Evolutionary conservation across 2,888 invertebrate genomes (phyloP).

Genomic region (Meiosimyza platycephala): DNA sequence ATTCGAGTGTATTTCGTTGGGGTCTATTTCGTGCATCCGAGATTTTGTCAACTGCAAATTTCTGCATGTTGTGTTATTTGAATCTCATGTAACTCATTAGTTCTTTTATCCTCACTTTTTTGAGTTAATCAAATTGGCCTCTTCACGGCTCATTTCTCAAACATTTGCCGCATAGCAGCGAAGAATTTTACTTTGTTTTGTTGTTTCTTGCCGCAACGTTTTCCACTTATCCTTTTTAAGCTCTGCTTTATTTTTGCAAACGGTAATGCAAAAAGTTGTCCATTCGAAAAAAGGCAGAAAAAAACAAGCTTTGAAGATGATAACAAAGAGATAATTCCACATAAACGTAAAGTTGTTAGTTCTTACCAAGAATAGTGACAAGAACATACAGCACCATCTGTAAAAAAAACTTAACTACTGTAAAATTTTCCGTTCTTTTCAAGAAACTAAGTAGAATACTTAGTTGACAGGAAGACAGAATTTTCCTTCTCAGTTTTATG

Average conservation of each 20-base stretch:
- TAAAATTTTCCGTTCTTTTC: background rate
- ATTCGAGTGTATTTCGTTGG: too few relatives aligned
- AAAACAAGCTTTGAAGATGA: conserved; percentile 28
- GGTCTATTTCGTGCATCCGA: too few relatives aligned
- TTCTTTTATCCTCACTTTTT: too few relatives aligned
- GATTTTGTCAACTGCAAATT: too few relatives aligned
- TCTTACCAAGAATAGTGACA: conserved; percentile 11
- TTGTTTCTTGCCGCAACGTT: background rate
- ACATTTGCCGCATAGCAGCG: background rate
- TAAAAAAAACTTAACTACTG: background rate
- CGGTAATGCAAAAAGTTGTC: conserved; percentile 14
- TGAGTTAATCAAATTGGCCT: too few relatives aligned
- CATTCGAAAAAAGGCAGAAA: background rate
- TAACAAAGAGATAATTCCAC: conserved; percentile 35
- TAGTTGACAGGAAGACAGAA: background rate
- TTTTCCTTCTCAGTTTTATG: too few relatives aligned
- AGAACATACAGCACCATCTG: conserved; percentile 10
- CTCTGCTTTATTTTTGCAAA: background rate
- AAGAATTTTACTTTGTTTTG: background rate
- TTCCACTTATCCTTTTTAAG: background rate
- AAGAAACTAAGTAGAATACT: background rate
- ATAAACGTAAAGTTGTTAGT: conserved; percentile 29
- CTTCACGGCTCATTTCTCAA: background rate
- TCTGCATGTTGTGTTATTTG: too few relatives aligned
- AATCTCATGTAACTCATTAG: too few relatives aligned